A percentile compares a stretch with the other conserved stretches of the same genome.
Conservation (phyloP, 1,140 invertebrate species). For the Drosophila rufa region DNA sequence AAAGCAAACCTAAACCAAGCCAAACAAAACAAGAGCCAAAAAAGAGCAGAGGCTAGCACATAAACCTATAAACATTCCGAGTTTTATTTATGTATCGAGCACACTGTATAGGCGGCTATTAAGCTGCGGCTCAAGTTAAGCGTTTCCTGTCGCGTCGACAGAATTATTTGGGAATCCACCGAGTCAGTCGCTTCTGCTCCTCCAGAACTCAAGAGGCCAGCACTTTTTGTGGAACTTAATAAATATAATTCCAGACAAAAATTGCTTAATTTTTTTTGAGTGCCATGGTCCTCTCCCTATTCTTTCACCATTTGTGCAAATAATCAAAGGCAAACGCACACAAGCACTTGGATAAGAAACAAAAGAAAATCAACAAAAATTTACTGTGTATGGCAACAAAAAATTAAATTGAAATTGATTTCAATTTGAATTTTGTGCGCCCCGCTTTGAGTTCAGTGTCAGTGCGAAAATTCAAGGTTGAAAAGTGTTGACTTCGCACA, state of each 20-base stretch:
- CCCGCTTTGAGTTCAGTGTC: conserved; percentile 68
- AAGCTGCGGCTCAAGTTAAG: conserved; percentile 42
- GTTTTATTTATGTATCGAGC: conserved; percentile 60
- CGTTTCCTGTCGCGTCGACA: conserved; percentile 49
- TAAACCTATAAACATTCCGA: conserved; percentile 54
- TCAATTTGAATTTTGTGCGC: conserved; percentile 76
- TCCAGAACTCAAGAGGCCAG: conserved; percentile 3
- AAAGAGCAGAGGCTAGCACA: conserved; percentile 43
- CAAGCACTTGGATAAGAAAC: conserved; percentile 17
- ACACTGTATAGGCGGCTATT: conserved; percentile 46
- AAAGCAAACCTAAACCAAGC: conserved; percentile 24
- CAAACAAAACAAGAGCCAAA: conserved; percentile 17
- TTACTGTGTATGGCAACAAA: conserved; percentile 33
- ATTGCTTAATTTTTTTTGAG: conserved; percentile 3
- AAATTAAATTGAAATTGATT: conserved; percentile 80
- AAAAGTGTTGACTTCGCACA: conserved; percentile 55
- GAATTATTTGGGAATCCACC: conserved; percentile 22
- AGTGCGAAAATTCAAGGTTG: conserved; percentile 74
- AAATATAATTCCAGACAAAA: conserved; percentile 17
- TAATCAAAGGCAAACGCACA: conserved; percentile 57
- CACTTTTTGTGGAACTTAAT: conserved; percentile 13
- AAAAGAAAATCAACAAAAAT: conserved; percentile 41
- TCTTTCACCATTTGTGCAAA: conserved; percentile 59
- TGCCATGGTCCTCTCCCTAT: conserved; percentile 3
- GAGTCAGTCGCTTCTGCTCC: background rate